Base-by-base conservation (phyloP, 2,797 vertebrate species). In the Selene dorsalis region DNA sequence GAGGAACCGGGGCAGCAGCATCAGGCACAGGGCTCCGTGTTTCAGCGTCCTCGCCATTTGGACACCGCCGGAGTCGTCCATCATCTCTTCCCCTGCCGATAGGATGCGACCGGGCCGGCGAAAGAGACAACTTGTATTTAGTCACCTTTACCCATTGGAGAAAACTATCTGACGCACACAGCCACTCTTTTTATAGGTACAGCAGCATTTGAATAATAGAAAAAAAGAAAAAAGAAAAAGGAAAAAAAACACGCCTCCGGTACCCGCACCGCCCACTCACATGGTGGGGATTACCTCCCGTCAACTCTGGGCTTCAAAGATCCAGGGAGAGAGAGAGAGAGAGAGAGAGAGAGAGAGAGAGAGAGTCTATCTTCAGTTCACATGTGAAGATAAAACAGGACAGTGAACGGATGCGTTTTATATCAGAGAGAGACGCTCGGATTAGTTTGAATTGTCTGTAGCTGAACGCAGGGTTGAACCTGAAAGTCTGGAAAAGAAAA, bases 1-100 rank as follows among this genome's bases (percentile, higher is more conserved):
- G 6, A 99, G 95, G 94, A 99, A 99, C 73, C 97, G 96, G 79
- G 98, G 98, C 89, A 99, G 95, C 87, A 99, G 96, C 88, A 96
- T 94, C 93, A 98, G 93, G 93, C 96, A 97, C 92, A 97, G 95
- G 76, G 94, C 95, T 68, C 95, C 95, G 87, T 97, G 96, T 87
- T 96, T 96, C 92, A 99, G 95, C 87, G 97, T 95, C 86, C 94
- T 89, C 90, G 95, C 95, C 92, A 95, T 94, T 89, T 96, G 96
- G 89, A 96, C 94, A 89, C 96, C 94, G 72, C 96, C 93, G 80
- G 96, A 96, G 93, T 96, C 95, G 83, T 96, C 95, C 96, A 96
- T 97, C 94, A 92, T 93, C 89, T 82, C 84, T 73, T 30, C 43
- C 75, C 69, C 64, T 66, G 75, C 77, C 64, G 71, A 73, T 35